A percentile compares a stretch with the other conserved stretches of the same genome.
phyloP scores from a whole-genome alignment of 2,888 invertebrate species.

The Calliphora vomitoria region DNA sequence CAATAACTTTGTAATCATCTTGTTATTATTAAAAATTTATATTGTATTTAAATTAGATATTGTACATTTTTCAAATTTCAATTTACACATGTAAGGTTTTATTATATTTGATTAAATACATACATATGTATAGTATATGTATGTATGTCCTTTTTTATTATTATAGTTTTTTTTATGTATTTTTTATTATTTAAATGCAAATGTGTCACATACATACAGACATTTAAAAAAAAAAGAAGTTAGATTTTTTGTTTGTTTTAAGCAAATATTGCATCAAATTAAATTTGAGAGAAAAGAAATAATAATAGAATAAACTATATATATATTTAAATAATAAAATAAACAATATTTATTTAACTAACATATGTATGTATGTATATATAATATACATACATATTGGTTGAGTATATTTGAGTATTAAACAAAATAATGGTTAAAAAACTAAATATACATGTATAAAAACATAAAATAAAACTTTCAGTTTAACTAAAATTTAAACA shows the following conservation, averaged over 20 bases:
- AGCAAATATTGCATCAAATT: slow-evolving; percentile 57
- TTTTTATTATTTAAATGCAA: slow-evolving; percentile 42
- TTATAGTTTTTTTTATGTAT: slow-evolving; percentile 6
- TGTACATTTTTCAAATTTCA: slow-evolving; percentile 39
- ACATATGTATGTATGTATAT: background rate
- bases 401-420: slow-evolving; percentile 9
- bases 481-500: slow-evolving; percentile 39
- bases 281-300: slow-evolving; percentile 15
- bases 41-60: slow-evolving; percentile 41
- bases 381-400: slow-evolving; percentile 9
- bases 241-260: slow-evolving; percentile 21
- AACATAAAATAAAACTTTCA: slow-evolving; percentile 22
- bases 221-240: background rate
- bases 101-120: too few relatives aligned
- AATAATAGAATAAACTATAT: background rate
- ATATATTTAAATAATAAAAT: slow-evolving; percentile 19
- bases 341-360: slow-evolving; percentile 38
- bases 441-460: slow-evolving; percentile 5
- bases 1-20: background rate
- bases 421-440: background rate
- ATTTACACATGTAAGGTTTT: slow-evolving; percentile 2
- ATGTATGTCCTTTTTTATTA: background rate
- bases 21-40: slow-evolving; percentile 9
- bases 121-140: too few relatives aligned
- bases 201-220: background rate